Conservation (phyloP, 2,113 vertebrate species). For the Trogon surrucura region DNA sequence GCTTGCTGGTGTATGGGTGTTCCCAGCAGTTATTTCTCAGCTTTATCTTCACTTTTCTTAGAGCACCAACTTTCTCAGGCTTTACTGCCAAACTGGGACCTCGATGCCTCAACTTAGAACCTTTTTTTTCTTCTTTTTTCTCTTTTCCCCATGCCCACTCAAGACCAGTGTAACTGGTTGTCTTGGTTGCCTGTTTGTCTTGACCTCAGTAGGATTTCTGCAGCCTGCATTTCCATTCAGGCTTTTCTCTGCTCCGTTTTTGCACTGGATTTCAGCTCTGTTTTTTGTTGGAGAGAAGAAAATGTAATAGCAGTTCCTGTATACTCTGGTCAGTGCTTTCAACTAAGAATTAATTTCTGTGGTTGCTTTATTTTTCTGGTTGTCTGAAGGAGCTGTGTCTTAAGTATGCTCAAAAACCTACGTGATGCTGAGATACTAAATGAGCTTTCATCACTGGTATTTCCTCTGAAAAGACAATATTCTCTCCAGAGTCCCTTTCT, state of each 20-base stretch:
- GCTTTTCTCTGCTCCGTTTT: background rate
- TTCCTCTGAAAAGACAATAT: background rate
- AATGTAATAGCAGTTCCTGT: background rate
- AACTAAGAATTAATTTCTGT: background rate
- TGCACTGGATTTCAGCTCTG: background rate
- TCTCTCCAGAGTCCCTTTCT: background rate
- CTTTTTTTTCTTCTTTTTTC: too few relatives aligned
- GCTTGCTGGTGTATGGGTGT: background rate
- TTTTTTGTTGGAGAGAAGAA: background rate
- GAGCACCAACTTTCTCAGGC: rapidly evolving
- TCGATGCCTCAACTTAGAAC: background rate
- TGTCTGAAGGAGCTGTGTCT: background rate
- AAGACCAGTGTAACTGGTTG: background rate
- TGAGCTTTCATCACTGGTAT: background rate
- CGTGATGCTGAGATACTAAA: background rate
- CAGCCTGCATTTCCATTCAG: rapidly evolving
- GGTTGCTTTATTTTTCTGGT: background rate
- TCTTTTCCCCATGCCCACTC: too few relatives aligned
- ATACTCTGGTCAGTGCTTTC: background rate
- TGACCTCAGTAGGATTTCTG: background rate
- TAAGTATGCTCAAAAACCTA: background rate
- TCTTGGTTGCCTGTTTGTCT: background rate
- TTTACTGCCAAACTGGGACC: background rate
- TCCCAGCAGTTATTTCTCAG: background rate
- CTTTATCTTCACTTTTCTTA: background rate